A percentile compares a stretch with the other conserved stretches of the same genome.
phyloP scores from a whole-genome alignment of 2,888 invertebrate genomes.

The Psylliodes chrysocephalus region DNA sequence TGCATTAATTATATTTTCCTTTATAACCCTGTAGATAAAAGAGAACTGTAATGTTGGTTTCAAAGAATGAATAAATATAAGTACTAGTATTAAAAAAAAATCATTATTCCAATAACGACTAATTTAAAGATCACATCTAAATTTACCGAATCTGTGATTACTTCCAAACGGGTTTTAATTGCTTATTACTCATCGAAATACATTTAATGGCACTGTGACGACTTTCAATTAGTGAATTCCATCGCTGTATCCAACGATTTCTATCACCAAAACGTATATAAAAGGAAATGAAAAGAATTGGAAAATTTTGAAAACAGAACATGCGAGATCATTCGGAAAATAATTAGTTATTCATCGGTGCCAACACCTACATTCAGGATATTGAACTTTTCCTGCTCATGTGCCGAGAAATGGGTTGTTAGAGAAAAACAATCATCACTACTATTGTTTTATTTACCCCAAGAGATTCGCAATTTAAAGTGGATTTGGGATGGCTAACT shows the following conservation, averaged over 20 bases:
- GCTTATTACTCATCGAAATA: neutral
- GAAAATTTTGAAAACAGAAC: constrained; percentile 5
- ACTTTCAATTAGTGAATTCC: neutral
- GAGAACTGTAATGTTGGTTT: too few relatives aligned
- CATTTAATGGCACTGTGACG: neutral
- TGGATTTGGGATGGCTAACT: too few relatives aligned
- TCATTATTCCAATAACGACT: too few relatives aligned
- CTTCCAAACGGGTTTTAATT: neutral
- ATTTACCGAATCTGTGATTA: too few relatives aligned
- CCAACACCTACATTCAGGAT: constrained; percentile 12
- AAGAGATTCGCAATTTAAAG: neutral
- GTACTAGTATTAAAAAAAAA: too few relatives aligned
- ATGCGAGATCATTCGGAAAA: neutral
- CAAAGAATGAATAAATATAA: too few relatives aligned
- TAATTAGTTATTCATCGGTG: constrained; percentile 8
- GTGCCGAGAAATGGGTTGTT: neutral
- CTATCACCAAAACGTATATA: neutral
- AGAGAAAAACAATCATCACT: constrained; percentile 1
- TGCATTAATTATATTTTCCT: too few relatives aligned
- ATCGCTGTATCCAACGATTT: neutral
- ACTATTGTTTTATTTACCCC: constrained; percentile 3
- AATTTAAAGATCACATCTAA: too few relatives aligned
- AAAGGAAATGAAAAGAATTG: constrained; percentile 10
- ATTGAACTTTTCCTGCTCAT: constrained; percentile 3
- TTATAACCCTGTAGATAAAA: too few relatives aligned